A percentile compares a stretch with the other conserved stretches of the same genome.
These are phyloP conservation scores for Lepidochitona cinerea DNA, from an alignment of 2,888 invertebrate genomes.

Conservation along the genomic window DNA sequence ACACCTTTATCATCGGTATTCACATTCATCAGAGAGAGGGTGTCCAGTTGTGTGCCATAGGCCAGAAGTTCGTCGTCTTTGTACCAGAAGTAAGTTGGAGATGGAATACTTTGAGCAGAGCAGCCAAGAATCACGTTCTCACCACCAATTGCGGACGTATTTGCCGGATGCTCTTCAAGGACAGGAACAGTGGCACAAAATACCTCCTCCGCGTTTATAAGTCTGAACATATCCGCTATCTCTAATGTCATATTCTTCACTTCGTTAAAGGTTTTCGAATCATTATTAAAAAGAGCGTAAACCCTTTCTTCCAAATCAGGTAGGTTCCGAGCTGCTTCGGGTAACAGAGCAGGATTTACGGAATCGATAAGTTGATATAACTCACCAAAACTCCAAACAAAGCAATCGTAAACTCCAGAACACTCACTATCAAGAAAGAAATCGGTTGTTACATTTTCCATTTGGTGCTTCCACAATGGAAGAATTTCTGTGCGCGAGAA, in stretches of 20 bases:
- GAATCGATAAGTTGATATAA: not conserved
- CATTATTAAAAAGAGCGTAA: not conserved
- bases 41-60: not conserved
- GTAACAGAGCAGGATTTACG: not conserved
- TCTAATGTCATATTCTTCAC: not conserved
- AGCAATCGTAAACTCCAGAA: slow-evolving; percentile 1
- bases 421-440: not conserved
- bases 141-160: not conserved
- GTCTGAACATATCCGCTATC: not conserved
- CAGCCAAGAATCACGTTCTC: not conserved
- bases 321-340: not conserved
- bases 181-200: not conserved
- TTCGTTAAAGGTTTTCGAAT: not conserved
- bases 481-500: not conserved
- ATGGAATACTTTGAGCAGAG: not conserved
- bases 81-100: not conserved
- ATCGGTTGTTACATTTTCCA: not conserved
- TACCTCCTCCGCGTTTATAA: not conserved
- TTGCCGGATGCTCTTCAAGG: not conserved
- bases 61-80: not conserved
- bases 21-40: not conserved
- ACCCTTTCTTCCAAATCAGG: not conserved
- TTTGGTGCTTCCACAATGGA: not conserved
- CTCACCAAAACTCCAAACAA: not conserved
- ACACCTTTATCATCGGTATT: not conserved